Conservation (phyloP, 1,140 invertebrate species). For the Caenorhabditis briggsae region DNA sequence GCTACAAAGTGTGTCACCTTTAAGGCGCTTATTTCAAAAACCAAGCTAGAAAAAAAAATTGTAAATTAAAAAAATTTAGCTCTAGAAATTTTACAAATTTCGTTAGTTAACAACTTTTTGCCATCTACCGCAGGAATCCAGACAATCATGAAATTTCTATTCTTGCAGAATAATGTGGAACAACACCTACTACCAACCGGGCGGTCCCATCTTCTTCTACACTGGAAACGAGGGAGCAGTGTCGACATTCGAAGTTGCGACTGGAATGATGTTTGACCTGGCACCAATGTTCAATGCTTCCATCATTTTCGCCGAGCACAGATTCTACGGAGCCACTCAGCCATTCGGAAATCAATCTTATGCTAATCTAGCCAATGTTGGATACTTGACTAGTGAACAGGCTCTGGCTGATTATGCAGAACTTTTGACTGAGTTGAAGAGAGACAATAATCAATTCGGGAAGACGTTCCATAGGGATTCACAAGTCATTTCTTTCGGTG, state of each 20-base stretch:
- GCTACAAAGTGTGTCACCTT: no score
- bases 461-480: slow-evolving; percentile 28
- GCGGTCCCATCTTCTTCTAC: slow-evolving; percentile 83
- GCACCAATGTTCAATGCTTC: slow-evolving; percentile 86
- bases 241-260: slow-evolving; percentile 94
- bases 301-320: slow-evolving; percentile 93
- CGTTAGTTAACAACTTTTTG: no score
- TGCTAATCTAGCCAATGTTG: slow-evolving; percentile 81
- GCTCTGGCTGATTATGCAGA: slow-evolving; percentile 92
- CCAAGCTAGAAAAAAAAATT: no score
- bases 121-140: no score
- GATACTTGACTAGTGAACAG: slow-evolving; percentile 90
- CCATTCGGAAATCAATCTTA: slow-evolving; percentile 85
- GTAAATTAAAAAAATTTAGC: no score
- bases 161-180: slow-evolving; percentile 77
- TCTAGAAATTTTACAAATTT: no score
- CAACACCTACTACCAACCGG: slow-evolving; percentile 77
- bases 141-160: no score
- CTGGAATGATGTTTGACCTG: slow-evolving; percentile 91
- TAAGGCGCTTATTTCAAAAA: no score
- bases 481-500: slow-evolving; percentile 87
- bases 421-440: slow-evolving; percentile 83
- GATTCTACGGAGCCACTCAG: slow-evolving; percentile 92
- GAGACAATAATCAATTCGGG: slow-evolving; percentile 31
- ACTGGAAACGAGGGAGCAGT: slow-evolving; percentile 93